Conservation (phyloP, 23 tunicate species). For the Ciona savignyi region DNA sequence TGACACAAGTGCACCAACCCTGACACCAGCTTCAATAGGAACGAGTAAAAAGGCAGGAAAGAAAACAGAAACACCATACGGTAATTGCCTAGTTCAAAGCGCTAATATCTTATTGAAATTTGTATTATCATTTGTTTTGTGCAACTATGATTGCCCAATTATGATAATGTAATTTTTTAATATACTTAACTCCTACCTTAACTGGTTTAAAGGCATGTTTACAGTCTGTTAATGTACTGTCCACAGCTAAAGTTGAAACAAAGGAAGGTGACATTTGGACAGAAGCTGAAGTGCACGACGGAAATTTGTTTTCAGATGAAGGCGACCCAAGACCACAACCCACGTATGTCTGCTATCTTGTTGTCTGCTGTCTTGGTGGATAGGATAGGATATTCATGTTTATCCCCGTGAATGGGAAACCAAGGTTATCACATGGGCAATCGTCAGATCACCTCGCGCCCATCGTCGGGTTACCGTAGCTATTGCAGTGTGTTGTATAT, state of each 20-base stretch:
- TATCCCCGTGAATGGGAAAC: too few relatives aligned
- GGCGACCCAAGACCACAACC: constrained; percentile 62
- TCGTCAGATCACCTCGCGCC: too few relatives aligned
- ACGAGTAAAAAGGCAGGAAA: background rate
- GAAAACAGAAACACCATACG: background rate
- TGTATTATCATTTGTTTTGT: too few relatives aligned
- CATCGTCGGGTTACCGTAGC: too few relatives aligned
- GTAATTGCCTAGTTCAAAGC: too few relatives aligned
- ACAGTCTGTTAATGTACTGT: background rate
- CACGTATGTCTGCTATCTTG: constrained; percentile 19
- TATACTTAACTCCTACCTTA: too few relatives aligned
- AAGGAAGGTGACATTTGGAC: constrained; percentile 63
- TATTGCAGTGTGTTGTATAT: too few relatives aligned
- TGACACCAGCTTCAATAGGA: constrained; percentile 69
- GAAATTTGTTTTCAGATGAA: constrained; percentile 47
- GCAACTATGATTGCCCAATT: too few relatives aligned
- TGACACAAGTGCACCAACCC: constrained; percentile 26
- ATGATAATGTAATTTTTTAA: too few relatives aligned
- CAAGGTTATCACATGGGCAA: too few relatives aligned
- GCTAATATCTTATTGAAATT: background rate
- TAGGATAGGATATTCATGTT: too few relatives aligned
- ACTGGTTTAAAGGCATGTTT: background rate
- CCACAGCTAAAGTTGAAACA: background rate
- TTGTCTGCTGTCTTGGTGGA: too few relatives aligned
- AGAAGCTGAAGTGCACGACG: constrained; percentile 65